Base-by-base conservation (phyloP, 2,888 invertebrate species). In the Entomobrya proxima region DNA sequence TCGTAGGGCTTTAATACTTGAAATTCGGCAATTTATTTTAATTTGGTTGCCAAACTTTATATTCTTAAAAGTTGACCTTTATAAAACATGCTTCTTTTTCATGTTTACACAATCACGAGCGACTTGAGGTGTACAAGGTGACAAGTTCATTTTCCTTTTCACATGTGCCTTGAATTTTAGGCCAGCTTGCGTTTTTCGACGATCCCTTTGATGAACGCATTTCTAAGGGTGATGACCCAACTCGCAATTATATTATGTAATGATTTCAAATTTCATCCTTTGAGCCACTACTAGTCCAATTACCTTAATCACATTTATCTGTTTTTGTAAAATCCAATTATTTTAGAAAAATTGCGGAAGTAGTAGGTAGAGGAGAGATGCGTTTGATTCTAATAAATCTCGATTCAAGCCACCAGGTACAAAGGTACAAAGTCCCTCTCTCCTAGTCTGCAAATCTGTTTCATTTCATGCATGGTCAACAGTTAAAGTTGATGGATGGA, bases 391-490 rank as follows among this genome's bases (percentile, higher is more conserved):
- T n/a, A n/a, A n/a, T n/a, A n/a, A n/a, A n/a, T n/a, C n/a, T n/a
- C n/a, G n/a, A n/a, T n/a, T n/a, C n/a, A n/a, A n/a, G n/a, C n/a
- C n/a, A n/a, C n/a, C n/a, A n/a, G n/a, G n/a, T n/a, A n/a, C 18
- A 50, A 50, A 5, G 58, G 1, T 30, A 30, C 7, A 30, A 27
- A 58, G 5, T 30, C 2, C n/a, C 61, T 35, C 32, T 61, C 61
- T 35, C 15, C 18, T 61, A 6, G 7, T 5, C 2, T 4, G 9
- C 64, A 64, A 21, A 64, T 15, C 32, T 32, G 37, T 27, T 35
- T 64, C 32, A 64, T 64, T 69, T 69, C 40, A 69, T 69, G 69
- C 44, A 69, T 69, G 69, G 69, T 69, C 69, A 69, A 47, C 40
- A 21, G 40, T 21, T 15, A 61, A 18, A 61, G 27, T 11, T 30